Evolutionary conservation across 1,140 invertebrate species (phyloP).

Genomic region (Chironomus striatipennis): DNA sequence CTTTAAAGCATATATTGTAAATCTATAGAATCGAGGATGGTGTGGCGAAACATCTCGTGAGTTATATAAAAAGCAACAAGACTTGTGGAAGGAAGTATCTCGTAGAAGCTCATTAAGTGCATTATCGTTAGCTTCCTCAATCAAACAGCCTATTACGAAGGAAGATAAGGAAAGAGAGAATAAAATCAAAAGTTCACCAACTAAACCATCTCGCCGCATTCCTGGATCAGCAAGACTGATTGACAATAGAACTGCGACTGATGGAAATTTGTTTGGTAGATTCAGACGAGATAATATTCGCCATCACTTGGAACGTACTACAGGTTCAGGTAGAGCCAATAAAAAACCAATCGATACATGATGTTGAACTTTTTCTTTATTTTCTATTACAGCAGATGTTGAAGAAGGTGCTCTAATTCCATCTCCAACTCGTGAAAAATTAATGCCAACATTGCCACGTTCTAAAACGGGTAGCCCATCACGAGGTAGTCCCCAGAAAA

Average conservation of each 20-base stretch:
- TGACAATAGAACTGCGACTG: constrained; percentile 39
- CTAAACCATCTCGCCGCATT: constrained; percentile 43
- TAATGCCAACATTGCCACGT: constrained; percentile 56
- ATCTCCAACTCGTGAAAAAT: constrained; percentile 60
- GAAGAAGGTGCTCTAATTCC: constrained; percentile 51
- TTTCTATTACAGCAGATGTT: constrained; percentile 31
- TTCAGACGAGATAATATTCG: constrained; percentile 48
- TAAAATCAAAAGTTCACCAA: constrained; percentile 64
- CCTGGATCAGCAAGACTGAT: constrained; percentile 38
- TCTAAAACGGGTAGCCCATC: constrained; percentile 35
- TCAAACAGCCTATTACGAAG: constrained; percentile 70
- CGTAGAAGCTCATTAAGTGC: constrained; percentile 77
- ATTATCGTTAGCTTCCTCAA: constrained; percentile 75
- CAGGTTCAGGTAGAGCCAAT: constrained; percentile 46
- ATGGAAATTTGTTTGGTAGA: constrained; percentile 43
- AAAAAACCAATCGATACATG: background rate
- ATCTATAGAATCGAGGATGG: constrained; percentile 77
- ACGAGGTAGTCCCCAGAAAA: constrained; percentile 39
- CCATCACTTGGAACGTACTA: constrained; percentile 62
- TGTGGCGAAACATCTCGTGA: constrained; percentile 75
- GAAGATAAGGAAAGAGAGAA: constrained; percentile 82
- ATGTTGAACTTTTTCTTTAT: background rate
- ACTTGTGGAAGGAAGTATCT: constrained; percentile 83
- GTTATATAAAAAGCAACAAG: constrained; percentile 69
- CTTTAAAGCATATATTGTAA: no score